Base-by-base conservation (phyloP, 2,888 invertebrate species). In the Parthenolecanium corni region DNA sequence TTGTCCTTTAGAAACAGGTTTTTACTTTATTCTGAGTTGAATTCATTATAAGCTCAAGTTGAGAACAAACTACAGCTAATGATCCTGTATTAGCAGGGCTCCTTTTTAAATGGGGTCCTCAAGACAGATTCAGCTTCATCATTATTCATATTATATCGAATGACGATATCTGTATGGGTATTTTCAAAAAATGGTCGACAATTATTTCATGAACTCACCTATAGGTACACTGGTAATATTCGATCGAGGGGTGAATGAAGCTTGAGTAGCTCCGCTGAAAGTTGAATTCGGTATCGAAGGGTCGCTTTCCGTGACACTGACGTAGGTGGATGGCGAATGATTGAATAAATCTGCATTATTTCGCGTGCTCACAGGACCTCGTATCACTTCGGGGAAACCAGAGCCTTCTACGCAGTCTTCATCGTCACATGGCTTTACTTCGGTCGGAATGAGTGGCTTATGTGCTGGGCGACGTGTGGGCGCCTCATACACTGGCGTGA, bases 401-500 rank as follows among this genome's bases (percentile, higher is more conserved):
- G 89, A 89, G 0, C 89, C 90, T 68, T 83, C 85, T 64, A 89
- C 89, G 71, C 77, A 77, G 66, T 92, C 91, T 72, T 92, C 92
- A 71, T 91, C 91, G 69, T 90, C 89, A 71, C 86, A 87, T 1
- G 82, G 80, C 64, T 49, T 49, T 1, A 49, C 21, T 6, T 74
- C 66, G 14, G 63, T 66, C 24, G 72, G 70, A 38, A 69, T 71
- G 61, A 68, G 70, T 52, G 71, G 70, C 65, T 72, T 68, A 66
- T 72, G 71, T 57, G 72, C 72, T 1, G 58, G 58, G 3, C 49
- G 31, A 9, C 81, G 79, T 36, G 85, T 84, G 1, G 89, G 85
- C 1, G 89, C 89, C 14, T 90, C 86, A 73, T 90, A 91, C 1
- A 93, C 90, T 0, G 94, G 92, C 1, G 91, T 93, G 68, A 94